phyloP scores from a whole-genome alignment of 2,888 invertebrate genomes.

The Torymus aiolomorphi region DNA sequence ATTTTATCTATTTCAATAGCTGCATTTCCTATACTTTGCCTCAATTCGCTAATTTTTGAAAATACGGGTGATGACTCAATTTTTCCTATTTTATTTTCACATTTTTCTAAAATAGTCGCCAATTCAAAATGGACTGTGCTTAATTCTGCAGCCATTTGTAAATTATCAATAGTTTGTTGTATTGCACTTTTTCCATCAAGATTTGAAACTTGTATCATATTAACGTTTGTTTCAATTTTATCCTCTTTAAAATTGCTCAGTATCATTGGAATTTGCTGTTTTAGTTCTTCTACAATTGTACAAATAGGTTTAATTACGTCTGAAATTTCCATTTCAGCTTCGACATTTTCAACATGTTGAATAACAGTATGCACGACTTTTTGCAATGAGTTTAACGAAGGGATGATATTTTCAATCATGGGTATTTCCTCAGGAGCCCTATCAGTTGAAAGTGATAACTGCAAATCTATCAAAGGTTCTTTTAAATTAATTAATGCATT shows the following conservation, averaged over 20 bases:
- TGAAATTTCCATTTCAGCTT: slow-evolving; percentile 50
- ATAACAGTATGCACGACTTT: slow-evolving; percentile 82
- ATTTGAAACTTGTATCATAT: not conserved
- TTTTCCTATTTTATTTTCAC: slow-evolving; percentile 51
- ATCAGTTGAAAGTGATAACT: slow-evolving; percentile 65
- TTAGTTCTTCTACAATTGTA: slow-evolving; percentile 66
- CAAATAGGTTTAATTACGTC: slow-evolving; percentile 62
- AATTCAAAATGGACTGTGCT: slow-evolving; percentile 67
- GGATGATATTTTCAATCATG: slow-evolving; percentile 78
- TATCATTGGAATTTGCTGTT: slow-evolving; percentile 63
- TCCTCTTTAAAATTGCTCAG: slow-evolving; percentile 48
- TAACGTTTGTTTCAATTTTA: slow-evolving; percentile 14
- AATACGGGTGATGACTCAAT: slow-evolving; percentile 57
- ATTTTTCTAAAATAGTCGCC: slow-evolving; percentile 65
- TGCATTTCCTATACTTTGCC: slow-evolving; percentile 65
- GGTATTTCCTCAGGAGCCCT: slow-evolving; percentile 75
- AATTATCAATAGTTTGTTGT: slow-evolving; percentile 57
- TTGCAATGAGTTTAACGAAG: slow-evolving; percentile 81
- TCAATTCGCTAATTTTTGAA: slow-evolving; percentile 64
- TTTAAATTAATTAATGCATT: slow-evolving; percentile 66
- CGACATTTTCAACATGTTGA: slow-evolving; percentile 78
- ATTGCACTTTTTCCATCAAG: slow-evolving; percentile 39
- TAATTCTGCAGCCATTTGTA: slow-evolving; percentile 65
- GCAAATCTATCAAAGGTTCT: slow-evolving; percentile 67
- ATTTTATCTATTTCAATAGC: slow-evolving; percentile 66